These are phyloP conservation scores for Baronia brevicornis DNA, from an alignment of 2,888 invertebrate genomes.

Conservation along the genomic window DNA sequence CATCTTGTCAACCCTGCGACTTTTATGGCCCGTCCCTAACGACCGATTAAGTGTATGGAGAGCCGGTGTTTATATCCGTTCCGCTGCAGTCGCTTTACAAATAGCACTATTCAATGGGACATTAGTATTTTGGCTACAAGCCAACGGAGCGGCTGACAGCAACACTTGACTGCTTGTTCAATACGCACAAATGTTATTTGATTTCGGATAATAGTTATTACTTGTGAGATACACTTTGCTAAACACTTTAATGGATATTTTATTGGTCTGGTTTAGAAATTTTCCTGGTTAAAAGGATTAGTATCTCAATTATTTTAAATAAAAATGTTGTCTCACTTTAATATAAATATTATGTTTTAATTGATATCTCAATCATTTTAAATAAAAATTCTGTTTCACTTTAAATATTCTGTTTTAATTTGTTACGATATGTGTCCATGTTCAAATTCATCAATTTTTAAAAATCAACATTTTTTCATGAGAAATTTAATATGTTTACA, in stretches of 20 bases:
- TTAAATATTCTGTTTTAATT: too few relatives aligned
- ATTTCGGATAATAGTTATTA: slow-evolving; percentile 12
- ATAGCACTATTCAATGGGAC: slow-evolving; percentile 71
- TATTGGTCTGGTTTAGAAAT: too few relatives aligned
- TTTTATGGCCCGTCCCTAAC: slow-evolving; percentile 38
- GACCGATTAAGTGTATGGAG: slow-evolving; percentile 48
- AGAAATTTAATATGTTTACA: too few relatives aligned
- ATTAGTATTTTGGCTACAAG: slow-evolving; percentile 64
- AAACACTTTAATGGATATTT: slow-evolving; percentile 11
- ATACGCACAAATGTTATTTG: slow-evolving; percentile 18
- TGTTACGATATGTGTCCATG: too few relatives aligned
- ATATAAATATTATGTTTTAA: too few relatives aligned
- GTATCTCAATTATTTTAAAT: too few relatives aligned
- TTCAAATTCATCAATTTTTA: too few relatives aligned
- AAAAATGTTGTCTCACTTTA: too few relatives aligned
- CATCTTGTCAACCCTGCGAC: slow-evolving; percentile 15
- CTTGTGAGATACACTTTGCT: slow-evolving; percentile 3
- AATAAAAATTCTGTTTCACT: too few relatives aligned
- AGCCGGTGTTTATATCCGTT: slow-evolving; percentile 36
- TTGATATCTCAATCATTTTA: too few relatives aligned
- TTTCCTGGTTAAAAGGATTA: too few relatives aligned
- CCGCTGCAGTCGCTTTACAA: slow-evolving; percentile 47
- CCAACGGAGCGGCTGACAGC: slow-evolving; percentile 44
- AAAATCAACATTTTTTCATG: too few relatives aligned
- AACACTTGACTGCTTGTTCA: slow-evolving; percentile 44